A percentile compares a stretch with the other conserved stretches of the same genome.
Evolutionary conservation across 2,797 vertebrate species (phyloP).

Genomic region (Taeniopygia guttata): DNA sequence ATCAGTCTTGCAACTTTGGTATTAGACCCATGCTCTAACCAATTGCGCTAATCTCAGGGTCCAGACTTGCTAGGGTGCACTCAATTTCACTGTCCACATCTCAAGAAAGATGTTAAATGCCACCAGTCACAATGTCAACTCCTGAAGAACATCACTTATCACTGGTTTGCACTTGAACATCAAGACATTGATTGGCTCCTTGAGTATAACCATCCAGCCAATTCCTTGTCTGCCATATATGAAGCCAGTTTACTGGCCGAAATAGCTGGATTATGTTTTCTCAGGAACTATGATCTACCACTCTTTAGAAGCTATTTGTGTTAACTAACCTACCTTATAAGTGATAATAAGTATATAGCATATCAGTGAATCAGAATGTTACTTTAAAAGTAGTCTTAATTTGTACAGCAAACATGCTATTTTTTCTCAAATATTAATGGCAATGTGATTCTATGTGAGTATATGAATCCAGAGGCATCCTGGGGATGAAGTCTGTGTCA

Average conservation of each 20-base stretch:
- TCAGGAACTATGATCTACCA: background rate
- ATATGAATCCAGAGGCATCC: background rate
- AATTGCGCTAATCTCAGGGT: background rate
- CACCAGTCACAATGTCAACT: background rate
- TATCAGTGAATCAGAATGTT: background rate
- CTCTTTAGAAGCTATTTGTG: background rate
- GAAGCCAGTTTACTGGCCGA: fast-evolving
- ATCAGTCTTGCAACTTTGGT: fast-evolving
- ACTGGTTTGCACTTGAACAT: background rate
- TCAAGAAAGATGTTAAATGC: background rate
- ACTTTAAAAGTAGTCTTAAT: background rate
- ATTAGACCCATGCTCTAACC: background rate
- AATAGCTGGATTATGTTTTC: background rate
- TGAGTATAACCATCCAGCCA: background rate
- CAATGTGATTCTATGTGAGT: background rate
- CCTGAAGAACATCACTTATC: background rate
- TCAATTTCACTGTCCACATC: background rate
- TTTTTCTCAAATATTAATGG: background rate
- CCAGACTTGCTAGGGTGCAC: background rate
- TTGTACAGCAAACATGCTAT: background rate
- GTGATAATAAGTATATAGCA: background rate
- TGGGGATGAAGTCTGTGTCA: background rate
- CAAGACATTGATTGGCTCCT: background rate
- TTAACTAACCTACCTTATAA: background rate
- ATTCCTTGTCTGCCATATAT: background rate